phyloP scores from a whole-genome alignment of 92 coral and sea anemone species.

The Porites lobata region DNA sequence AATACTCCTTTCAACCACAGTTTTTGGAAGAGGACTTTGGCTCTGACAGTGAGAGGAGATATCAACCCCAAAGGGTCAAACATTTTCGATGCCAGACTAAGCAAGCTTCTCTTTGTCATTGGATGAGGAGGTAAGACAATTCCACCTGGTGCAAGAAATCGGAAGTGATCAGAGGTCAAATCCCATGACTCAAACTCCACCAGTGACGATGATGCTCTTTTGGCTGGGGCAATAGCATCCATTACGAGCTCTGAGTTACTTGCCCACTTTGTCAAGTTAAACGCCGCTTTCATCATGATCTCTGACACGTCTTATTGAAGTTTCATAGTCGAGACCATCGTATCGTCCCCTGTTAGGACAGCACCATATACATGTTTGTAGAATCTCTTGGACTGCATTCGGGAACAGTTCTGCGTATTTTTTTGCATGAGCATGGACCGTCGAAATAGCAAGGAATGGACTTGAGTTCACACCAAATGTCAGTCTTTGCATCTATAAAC shows the following conservation, averaged over 20 bases:
- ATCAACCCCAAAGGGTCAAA: slow-evolving; percentile 55
- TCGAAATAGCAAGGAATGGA: slow-evolving; percentile 50
- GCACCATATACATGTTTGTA: slow-evolving; percentile 52
- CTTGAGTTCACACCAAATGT: slow-evolving; percentile 60
- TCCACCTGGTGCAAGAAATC: slow-evolving; percentile 17
- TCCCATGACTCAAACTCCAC: slow-evolving; percentile 38
- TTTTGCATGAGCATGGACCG: slow-evolving; percentile 33
- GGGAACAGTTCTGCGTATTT: slow-evolving; percentile 14
- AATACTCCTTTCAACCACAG: too few relatives aligned
- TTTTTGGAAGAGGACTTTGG: slow-evolving; percentile 25
- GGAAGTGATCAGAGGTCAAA: slow-evolving; percentile 3
- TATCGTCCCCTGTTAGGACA: slow-evolving; percentile 40
- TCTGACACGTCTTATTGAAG: slow-evolving; percentile 27
- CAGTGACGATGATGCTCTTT: neutral
- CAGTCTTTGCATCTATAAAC: slow-evolving; percentile 60
- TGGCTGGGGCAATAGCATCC: slow-evolving; percentile 3
- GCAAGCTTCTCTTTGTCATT: slow-evolving; percentile 29
- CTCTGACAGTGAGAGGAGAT: slow-evolving; percentile 56
- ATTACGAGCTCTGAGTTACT: slow-evolving; percentile 36
- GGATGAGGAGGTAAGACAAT: slow-evolving; percentile 1
- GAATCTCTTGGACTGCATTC: slow-evolving; percentile 8
- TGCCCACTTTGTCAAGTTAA: slow-evolving; percentile 62
- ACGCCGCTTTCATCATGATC: slow-evolving; percentile 46
- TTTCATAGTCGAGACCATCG: slow-evolving; percentile 14
- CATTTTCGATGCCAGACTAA: slow-evolving; percentile 34